These are phyloP conservation scores for Erithacus rubecula DNA, from an alignment of 2,797 vertebrate species.

Conservation along the genomic window DNA sequence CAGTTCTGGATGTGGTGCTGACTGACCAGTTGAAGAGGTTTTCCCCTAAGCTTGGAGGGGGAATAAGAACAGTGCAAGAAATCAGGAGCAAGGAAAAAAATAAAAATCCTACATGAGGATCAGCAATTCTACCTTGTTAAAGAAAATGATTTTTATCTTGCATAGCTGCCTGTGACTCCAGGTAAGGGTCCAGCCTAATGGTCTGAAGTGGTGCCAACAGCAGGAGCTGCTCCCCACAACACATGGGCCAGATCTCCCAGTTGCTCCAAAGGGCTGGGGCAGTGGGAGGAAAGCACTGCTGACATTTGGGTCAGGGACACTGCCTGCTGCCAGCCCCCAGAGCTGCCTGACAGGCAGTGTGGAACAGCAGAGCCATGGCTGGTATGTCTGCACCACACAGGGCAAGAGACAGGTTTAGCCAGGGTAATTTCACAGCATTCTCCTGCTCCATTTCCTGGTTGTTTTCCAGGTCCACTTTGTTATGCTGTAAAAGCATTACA, in stretches of 20 bases:
- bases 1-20: neutral
- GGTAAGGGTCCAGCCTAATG: neutral
- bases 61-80: neutral
- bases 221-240: neutral
- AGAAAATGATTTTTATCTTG: neutral
- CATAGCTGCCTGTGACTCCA: neutral
- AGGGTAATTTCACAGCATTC: neutral
- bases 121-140: neutral
- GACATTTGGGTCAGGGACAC: neutral
- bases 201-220: neutral
- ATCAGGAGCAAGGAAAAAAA: neutral
- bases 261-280: fast-evolving
- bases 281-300: neutral
- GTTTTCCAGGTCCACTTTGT: slow-evolving; percentile 17
- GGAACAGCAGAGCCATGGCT: neutral
- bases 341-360: fast-evolving
- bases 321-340: neutral
- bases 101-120: neutral
- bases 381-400: neutral
- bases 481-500: neutral
- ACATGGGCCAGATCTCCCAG: neutral
- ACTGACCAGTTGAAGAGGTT: neutral
- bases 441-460: neutral
- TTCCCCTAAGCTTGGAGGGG: neutral
- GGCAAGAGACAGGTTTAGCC: neutral